Evolutionary conservation across 2,113 vertebrate species (phyloP).

Genomic region (Phocoena phocoena): DNA sequence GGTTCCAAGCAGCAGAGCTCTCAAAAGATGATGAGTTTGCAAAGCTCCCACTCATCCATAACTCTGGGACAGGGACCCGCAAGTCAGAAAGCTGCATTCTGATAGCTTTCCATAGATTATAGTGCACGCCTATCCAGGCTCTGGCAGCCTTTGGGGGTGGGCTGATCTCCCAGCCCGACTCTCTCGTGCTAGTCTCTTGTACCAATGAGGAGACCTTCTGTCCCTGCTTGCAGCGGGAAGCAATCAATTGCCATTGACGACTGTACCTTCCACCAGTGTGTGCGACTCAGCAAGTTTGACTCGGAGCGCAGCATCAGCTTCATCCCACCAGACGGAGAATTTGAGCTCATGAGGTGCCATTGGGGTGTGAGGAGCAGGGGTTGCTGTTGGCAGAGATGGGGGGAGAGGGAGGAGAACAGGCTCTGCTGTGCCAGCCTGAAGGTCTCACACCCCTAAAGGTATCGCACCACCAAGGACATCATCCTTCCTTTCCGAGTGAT

Average conservation of each 20-base stretch:
- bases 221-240: conserved; percentile 89
- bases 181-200: not conserved
- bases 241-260: conserved; percentile 99
- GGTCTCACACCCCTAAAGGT: conserved; percentile 84
- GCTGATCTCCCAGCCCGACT: not conserved
- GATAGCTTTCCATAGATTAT: not conserved
- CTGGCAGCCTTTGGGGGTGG: not conserved
- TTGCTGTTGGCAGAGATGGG: not conserved
- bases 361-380: not conserved
- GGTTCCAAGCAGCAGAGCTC: not conserved
- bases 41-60: not conserved
- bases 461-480: conserved; percentile 99
- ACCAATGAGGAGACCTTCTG: not conserved
- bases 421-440: not conserved
- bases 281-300: conserved; percentile 99
- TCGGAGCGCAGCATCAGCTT: conserved; percentile 99
- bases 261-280: conserved; percentile 99
- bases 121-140: not conserved
- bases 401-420: not conserved
- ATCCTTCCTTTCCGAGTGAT: conserved; percentile 99
- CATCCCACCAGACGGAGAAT: conserved; percentile 98
- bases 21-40: not conserved
- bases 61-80: not conserved
- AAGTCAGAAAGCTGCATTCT: not conserved
- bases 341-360: conserved; percentile 97